phyloP scores from a whole-genome alignment of 53 echinoderm and acorn worm genomes.

The Temnopleurus reevesii region DNA sequence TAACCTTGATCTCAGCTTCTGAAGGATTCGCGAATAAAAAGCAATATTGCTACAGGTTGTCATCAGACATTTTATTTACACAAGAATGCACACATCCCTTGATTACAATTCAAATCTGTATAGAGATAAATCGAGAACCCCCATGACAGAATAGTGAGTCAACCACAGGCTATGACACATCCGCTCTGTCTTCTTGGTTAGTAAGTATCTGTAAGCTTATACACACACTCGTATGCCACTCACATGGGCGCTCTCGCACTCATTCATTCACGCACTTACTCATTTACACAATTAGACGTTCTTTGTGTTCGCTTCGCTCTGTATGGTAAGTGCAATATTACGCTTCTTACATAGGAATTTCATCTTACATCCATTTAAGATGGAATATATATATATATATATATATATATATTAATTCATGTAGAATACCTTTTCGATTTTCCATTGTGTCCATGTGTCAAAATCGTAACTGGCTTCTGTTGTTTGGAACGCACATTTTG shows the following conservation, averaged over 20 bases:
- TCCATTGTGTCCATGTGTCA: no score
- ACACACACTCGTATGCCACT: conserved; percentile 11
- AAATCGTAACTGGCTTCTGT: no score
- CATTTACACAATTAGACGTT: background rate
- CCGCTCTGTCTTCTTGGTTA: background rate
- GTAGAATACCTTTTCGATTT: no score
- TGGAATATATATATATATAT: no score
- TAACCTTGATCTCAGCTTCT: no score
- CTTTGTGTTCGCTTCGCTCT: no score
- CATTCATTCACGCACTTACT: background rate
- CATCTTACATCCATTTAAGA: no score
- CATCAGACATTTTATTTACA: background rate
- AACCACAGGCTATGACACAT: background rate
- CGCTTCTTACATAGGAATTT: no score
- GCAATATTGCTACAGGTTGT: background rate
- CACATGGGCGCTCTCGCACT: background rate
- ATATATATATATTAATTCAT: no score
- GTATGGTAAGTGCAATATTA: no score
- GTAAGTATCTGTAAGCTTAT: background rate
- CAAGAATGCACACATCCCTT: background rate
- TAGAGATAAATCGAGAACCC: background rate
- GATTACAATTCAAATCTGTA: background rate
- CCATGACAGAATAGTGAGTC: background rate
- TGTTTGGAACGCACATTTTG: no score
- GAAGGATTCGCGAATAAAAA: no score